A percentile compares a stretch with the other conserved stretches of the same genome.
Evolutionary conservation across 1,140 invertebrate genomes (phyloP).

Genomic region (Oryctes rhinoceros): DNA sequence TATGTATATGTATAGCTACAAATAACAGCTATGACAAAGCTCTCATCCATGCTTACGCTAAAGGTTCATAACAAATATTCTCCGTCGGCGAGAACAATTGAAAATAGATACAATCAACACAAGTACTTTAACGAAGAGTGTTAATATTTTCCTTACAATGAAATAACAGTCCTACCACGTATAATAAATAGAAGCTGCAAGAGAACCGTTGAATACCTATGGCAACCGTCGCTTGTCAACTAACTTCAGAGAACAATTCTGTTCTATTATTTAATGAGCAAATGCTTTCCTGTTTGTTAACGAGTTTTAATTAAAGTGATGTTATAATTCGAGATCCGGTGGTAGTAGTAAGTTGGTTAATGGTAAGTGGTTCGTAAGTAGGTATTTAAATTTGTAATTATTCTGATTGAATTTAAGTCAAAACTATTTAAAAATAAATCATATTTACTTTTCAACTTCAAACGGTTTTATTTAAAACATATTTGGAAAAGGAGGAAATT

Average conservation of each 20-base stretch:
- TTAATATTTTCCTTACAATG: neutral
- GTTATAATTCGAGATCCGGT: too few relatives aligned
- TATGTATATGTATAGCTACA: too few relatives aligned
- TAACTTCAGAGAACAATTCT: neutral
- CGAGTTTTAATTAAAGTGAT: too few relatives aligned
- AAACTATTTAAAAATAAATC: too few relatives aligned
- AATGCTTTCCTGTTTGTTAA: neutral
- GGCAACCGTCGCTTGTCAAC: neutral
- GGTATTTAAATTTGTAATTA: too few relatives aligned
- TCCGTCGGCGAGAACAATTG: neutral
- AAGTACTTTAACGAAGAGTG: neutral
- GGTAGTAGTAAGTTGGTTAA: too few relatives aligned
- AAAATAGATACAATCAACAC: neutral
- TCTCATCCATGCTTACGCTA: neutral
- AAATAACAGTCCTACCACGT: neutral
- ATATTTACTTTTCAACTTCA: too few relatives aligned
- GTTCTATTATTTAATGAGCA: neutral
- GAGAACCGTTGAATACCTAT: neutral
- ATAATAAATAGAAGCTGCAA: neutral
- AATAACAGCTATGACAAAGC: neutral
- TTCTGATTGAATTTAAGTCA: too few relatives aligned
- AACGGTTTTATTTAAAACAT: too few relatives aligned
- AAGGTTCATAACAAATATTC: too few relatives aligned
- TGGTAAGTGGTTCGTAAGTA: too few relatives aligned
- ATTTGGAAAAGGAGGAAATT: too few relatives aligned